Base-by-base conservation (phyloP, 2,797 vertebrate genomes). In the Rhynchonycteris naso region DNA sequence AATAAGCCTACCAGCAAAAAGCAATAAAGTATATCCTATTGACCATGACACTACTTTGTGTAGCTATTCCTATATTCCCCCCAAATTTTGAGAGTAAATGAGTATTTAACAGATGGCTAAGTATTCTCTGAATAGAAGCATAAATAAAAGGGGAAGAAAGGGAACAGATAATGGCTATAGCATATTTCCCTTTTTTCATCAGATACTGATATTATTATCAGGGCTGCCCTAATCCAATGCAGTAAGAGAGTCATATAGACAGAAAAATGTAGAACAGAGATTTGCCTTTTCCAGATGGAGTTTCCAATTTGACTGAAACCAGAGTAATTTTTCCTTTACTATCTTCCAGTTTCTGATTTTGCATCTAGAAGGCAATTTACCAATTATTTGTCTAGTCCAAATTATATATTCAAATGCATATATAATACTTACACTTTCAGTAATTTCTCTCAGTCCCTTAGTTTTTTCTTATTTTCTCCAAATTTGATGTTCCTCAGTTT, bases 341-440 rank as follows among this genome's bases (percentile, higher is more conserved):
- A 22, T 88, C 21, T 78, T 69, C 69, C 52, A 59, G 35, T 52
- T 90, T 18, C 6, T 87, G 50, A 65, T n/a, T 92, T 87, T 82
- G 4, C 47, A 63, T 74, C 66, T 78, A 38, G 33, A 74, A 85
- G n/a, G 74, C 4, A 28, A 0, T 79, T 90, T 61, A 61, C 1
- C 19, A 30, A 68, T 82, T 63, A 56, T 69, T 71, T 85, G 16
- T 33, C 7, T 33, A 76, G 19, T 87, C 28, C 6, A 89, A 78
- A 56, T 1, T 82, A 14, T 84, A 35, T 66, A 4, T 22, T 89
- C 54, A 91, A 88, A 76, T 90, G 10, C 14, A 76, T 87, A 2
- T 15, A 30, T 56, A 81, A n/a, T 35, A 96, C 95, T 97, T 94
- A 95, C 93, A 52, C 72, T 89, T 90, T 80, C 26, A 50, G 71